phyloP scores from a whole-genome alignment of 2,113 vertebrate genomes.

The Tamias sibiricus region DNA sequence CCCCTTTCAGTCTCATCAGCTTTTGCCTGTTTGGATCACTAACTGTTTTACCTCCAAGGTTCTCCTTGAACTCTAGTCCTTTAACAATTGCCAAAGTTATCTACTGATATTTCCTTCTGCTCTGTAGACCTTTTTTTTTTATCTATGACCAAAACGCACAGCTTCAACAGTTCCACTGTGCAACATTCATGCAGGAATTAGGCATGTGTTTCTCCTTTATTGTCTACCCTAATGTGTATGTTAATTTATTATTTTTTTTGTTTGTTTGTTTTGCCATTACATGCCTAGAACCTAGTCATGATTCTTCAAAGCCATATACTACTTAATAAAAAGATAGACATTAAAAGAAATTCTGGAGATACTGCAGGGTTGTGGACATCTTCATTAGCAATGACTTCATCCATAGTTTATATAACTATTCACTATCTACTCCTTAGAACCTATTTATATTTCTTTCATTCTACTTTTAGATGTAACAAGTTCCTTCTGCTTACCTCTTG shows the following conservation, averaged over 20 bases:
- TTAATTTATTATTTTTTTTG: not conserved
- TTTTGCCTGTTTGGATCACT: not conserved
- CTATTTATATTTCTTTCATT: not conserved
- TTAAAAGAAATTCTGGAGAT: not conserved
- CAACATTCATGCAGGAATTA: not conserved
- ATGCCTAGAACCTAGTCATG: not conserved
- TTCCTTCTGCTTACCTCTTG: not conserved
- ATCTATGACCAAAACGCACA: not conserved
- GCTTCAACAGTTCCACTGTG: not conserved
- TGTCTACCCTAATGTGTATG: not conserved
- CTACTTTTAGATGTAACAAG: not conserved
- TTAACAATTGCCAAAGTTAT: not conserved
- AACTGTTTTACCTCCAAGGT: not conserved
- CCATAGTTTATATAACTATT: not conserved
- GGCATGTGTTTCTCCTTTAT: not conserved
- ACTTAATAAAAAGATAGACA: not conserved
- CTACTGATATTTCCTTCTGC: slow-evolving; percentile 1
- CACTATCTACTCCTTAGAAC: not conserved
- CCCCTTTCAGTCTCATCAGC: not conserved
- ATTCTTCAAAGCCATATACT: not conserved
- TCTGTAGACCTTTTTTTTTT: not conserved
- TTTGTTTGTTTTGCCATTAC: slow-evolving; percentile 21
- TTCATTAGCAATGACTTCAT: not conserved
- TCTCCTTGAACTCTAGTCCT: not conserved
- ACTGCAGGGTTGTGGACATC: not conserved